Base-by-base conservation (phyloP, 2,113 vertebrate genomes). In the Halichoeres trimaculatus region DNA sequence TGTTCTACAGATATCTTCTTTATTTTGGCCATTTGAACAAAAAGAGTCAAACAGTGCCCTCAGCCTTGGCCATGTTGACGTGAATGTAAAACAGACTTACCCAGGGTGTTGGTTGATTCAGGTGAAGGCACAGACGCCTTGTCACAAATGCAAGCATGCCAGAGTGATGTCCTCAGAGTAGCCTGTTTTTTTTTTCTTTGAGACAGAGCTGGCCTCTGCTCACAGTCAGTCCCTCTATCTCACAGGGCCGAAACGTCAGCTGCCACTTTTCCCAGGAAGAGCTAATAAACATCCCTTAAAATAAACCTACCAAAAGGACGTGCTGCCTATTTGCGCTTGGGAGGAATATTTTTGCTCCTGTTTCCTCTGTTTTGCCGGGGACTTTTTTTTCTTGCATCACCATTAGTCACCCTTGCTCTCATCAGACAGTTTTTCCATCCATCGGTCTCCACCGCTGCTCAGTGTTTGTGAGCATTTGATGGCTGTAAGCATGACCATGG, bases 401-500 rank as follows among this genome's bases (percentile, higher is more conserved):
- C 24, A 70, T 84, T 85, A 83, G 82, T 85, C 85, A 88, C 61
- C 72, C 73, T 59, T 76, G 71, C 74, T 66, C 62, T 55, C 51
- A 48, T 52, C 54, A 70, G 61, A 73, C 66, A 62, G 20, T 83
- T 89, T 81, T 60, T 45, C 43, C 38, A 9, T 79, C 77, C 78
- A n/a, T 75, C 68, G 51, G 73, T 43, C 40, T 52, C 38, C n/a
- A 17, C 52, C 57, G 0, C 78, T 36, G 59, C 68, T 84, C 64
- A 22, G 84, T 68, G 47, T 61, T 64, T 36, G 67, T 43, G 63
- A 76, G 66, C 20, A 6, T 77, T 83, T 72, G 81, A 95, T 96
- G 94, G 94, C 97, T 80, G 92, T 97, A 87, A 98, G 94, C 92
- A 94, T 99, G 92, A 93, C 95, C 84, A 93, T 98, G 95, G 95